Evolutionary conservation across 2,113 vertebrate genomes (phyloP), one percentile per base, ranked within the genome.

Genomic region (Chelonoidis abingdonii): DNA sequence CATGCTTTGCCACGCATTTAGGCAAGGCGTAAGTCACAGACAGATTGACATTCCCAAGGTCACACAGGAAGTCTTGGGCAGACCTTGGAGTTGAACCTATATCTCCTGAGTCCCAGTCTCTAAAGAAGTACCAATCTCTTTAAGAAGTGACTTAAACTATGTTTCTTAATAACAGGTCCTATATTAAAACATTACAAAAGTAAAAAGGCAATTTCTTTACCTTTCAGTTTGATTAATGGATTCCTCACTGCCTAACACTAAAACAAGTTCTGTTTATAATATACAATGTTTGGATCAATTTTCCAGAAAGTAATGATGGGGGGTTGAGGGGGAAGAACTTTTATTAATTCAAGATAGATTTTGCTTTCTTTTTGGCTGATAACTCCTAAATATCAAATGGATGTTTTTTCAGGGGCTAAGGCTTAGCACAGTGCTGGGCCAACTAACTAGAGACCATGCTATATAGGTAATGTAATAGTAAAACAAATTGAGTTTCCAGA

Each of bases 171-270:
- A 96, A 88, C 95, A 95, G 52, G 93, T 88, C 69, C 93, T 1
- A 0, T 96, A 96, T 98, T 98, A 97, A 97, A 97, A 97, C 5
- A 2, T 97, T 98, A 92, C 59, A 93, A 50, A 97, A 96, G 84
- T 93, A 95, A 97, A 97, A 97, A 96, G 95, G 86, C 95, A 97
- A 97, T 98, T 97, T 97, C 94, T 93, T 96, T 97, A 90, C 95
- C 97, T 97, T 96, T 97, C 97, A 94, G 75, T 97, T 96, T 97
- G 96, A 97, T 97, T 91, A 97, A 96, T 96, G 92, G 89, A 92
- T 96, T 97, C 89, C 95, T 93, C 90, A 93, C 25, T 92, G 56
- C 72, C 79, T 31, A 91, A 89, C 87, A 97, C 90, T 84, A 96
- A 95, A 94, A 88, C 31, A 95, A 85, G 83, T 94, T 96, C 52